Percentiles rank a stretch among this genome's conserved stretches.
Conservation (phyloP, 2,888 invertebrate species). For the Seira musarum region DNA sequence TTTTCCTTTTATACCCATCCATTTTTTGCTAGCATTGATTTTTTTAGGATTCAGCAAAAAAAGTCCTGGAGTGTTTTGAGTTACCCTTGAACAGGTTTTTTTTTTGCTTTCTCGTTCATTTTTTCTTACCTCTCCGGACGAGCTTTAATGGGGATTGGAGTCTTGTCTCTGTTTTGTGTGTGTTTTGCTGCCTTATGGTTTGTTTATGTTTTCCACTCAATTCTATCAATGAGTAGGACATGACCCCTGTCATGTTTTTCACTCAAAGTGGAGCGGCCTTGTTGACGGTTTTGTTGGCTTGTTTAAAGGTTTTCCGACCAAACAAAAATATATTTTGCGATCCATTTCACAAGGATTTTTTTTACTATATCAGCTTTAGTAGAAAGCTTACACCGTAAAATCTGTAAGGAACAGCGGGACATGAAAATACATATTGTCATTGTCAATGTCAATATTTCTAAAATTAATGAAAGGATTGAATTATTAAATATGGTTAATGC, state of each 20-base stretch:
- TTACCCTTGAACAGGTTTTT: neutral
- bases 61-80: neutral
- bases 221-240: neutral
- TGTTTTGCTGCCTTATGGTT: neutral
- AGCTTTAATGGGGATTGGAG: neutral
- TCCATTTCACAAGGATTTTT: neutral
- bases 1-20: neutral
- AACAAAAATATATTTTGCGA: neutral
- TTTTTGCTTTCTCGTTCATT: neutral
- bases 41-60: neutral
- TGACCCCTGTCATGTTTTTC: neutral
- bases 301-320: neutral
- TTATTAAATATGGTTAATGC: too few relatives aligned
- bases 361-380: too few relatives aligned
- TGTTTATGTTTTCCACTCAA: neutral
- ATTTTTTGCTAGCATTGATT: conserved; percentile 1
- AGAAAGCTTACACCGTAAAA: too few relatives aligned
- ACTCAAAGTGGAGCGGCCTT: neutral
- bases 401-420: neutral
- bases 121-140: neutral
- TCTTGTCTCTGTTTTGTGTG: neutral
- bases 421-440: neutral
- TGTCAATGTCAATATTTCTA: too few relatives aligned
- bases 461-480: too few relatives aligned
- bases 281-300: neutral